Percentiles rank a stretch among this genome's conserved stretches.
Evolutionary conservation across 2,113 vertebrate species (phyloP).

Genomic region (Sebastes fasciatus): DNA sequence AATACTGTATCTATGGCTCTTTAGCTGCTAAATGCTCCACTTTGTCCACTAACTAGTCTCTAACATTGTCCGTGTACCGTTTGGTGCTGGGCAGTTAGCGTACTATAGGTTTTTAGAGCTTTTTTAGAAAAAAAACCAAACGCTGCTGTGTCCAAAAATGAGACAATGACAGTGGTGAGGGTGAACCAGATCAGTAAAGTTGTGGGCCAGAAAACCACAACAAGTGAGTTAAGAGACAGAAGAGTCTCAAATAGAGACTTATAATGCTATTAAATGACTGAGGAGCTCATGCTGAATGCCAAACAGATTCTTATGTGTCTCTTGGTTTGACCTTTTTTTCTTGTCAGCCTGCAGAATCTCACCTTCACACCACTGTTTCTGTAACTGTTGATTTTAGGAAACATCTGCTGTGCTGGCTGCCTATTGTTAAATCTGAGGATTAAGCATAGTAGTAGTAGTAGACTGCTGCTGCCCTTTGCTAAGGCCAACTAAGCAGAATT

Average conservation of each 20-base stretch:
- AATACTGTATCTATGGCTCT: neutral
- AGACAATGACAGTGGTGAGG: neutral
- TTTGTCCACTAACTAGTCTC: neutral
- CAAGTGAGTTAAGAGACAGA: neutral
- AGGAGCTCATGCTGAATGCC: neutral
- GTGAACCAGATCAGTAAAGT: neutral
- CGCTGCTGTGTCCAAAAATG: neutral
- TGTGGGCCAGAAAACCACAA: too few species aligned
- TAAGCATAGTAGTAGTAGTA: conserved; percentile 17
- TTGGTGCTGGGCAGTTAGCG: neutral
- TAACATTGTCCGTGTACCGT: neutral
- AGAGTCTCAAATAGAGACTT: neutral
- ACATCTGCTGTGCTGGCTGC: conserved; percentile 26
- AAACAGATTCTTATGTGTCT: neutral
- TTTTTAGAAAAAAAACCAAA: neutral
- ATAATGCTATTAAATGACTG: neutral
- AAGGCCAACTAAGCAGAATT: conserved; percentile 21
- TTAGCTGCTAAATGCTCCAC: neutral
- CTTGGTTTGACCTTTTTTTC: neutral
- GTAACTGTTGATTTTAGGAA: conserved; percentile 10
- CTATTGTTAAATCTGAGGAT: conserved; percentile 27
- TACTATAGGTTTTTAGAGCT: neutral
- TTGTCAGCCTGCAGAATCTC: neutral
- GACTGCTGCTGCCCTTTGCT: conserved; percentile 22
- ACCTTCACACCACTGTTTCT: neutral